Conservation (phyloP, 1,140 invertebrate genomes). For the Monomorium pharaonis region DNA sequence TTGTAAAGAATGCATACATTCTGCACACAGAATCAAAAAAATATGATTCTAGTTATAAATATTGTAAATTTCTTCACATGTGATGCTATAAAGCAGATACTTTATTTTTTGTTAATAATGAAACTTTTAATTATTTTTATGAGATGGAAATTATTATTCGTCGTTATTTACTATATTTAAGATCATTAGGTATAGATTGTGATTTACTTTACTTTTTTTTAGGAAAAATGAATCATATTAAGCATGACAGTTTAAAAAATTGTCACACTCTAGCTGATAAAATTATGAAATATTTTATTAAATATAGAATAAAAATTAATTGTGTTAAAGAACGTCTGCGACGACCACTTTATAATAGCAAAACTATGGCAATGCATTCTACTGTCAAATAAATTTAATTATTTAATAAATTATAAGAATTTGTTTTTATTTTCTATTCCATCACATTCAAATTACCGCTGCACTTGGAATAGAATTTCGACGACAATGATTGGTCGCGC, state of each 20-base stretch:
- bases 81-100: not conserved
- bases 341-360: not conserved
- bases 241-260: not conserved
- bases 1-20: not conserved
- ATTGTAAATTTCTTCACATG: not conserved
- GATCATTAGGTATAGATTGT: not conserved
- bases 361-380: no score
- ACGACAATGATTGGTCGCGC: not conserved
- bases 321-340: not conserved
- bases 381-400: not conserved
- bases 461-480: not conserved
- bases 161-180: not conserved
- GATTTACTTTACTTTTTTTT: not conserved
- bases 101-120: not conserved
- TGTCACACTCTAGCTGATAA: not conserved
- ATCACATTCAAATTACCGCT: not conserved
- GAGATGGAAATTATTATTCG: not conserved
- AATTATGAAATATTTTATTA: no score
- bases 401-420: not conserved
- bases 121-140: no score
- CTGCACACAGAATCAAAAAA: not conserved
- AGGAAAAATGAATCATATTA: not conserved
- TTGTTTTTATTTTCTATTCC: not conserved
- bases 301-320: no score
- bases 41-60: not conserved